Evolutionary conservation across 2,797 vertebrate species (phyloP).

Genomic region (Rhinophrynus dorsalis): DNA sequence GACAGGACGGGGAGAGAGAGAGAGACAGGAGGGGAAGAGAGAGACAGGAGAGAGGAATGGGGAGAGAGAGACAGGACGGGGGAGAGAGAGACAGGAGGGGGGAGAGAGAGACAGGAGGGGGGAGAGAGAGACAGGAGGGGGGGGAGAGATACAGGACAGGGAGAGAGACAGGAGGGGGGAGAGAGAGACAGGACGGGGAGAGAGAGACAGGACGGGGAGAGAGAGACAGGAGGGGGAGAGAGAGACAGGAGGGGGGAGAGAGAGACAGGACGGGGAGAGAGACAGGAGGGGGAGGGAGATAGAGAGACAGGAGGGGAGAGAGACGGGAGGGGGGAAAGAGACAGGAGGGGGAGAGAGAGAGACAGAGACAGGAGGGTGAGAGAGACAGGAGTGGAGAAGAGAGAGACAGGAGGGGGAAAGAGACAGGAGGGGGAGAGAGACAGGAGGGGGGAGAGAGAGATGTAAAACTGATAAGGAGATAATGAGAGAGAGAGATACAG

Average conservation of each 20-base stretch:
- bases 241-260: neutral
- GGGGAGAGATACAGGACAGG: conserved; percentile 57
- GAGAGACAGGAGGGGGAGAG: neutral
- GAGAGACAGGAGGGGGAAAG: neutral
- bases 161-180: conserved; percentile 40
- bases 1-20: neutral
- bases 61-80: too few species aligned
- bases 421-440: too few species aligned
- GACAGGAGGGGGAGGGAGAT: neutral
- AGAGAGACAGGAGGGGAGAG: neutral
- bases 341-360: neutral
- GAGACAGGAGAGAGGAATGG: too few species aligned
- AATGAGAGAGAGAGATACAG: neutral
- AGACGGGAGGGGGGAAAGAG: neutral
- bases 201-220: neutral
- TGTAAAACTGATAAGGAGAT: neutral
- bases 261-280: conserved; percentile 54
- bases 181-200: conserved; percentile 54
- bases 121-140: conserved; percentile 53
- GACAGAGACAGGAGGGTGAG: neutral
- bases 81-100: too few species aligned
- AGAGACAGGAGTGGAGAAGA: neutral
- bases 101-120: neutral
- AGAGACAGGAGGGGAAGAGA: conserved; percentile 38
- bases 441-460: conserved; percentile 45